These are phyloP conservation scores for Drosophila littoralis DNA, from an alignment of 1,140 invertebrate species.

Conservation along the genomic window DNA sequence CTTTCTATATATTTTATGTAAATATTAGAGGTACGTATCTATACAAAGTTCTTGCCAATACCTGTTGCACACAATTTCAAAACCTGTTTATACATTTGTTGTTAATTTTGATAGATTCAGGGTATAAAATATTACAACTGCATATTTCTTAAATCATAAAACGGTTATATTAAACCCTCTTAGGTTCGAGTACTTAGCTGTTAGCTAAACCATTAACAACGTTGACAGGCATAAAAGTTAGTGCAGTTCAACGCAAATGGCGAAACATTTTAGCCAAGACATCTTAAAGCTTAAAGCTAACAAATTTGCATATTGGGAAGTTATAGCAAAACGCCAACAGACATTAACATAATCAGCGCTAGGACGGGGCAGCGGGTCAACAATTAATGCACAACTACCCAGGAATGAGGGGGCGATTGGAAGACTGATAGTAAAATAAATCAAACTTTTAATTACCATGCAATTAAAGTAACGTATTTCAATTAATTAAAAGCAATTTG, in stretches of 20 bases:
- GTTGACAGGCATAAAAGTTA: constrained; percentile 15
- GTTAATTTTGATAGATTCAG: background rate
- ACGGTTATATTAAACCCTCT: background rate
- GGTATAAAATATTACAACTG: background rate
- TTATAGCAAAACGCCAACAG: constrained; percentile 44
- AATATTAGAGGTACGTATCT: too few relatives aligned
- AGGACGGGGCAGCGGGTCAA: constrained; percentile 34
- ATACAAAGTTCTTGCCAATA: background rate
- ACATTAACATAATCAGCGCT: constrained; percentile 62
- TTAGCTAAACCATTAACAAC: constrained; percentile 15
- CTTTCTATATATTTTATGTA: too few relatives aligned
- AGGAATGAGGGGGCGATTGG: constrained; percentile 1
- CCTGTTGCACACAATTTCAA: background rate
- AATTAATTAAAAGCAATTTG: constrained; percentile 76
- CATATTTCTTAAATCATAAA: background rate
- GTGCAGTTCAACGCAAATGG: constrained; percentile 37
- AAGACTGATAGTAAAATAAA: constrained; percentile 46
- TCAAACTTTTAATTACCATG: constrained; percentile 76
- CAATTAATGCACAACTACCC: constrained; percentile 58
- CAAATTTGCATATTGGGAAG: constrained; percentile 46
- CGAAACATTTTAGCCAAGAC: constrained; percentile 24
- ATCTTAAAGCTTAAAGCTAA: background rate
- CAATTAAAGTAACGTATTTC: constrained; percentile 77
- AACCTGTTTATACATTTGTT: background rate
- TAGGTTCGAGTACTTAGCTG: background rate